A percentile compares a stretch with the other conserved stretches of the same genome.
These are phyloP conservation scores for Boloria selene DNA, from an alignment of 2,888 invertebrate genomes.

Conservation along the genomic window DNA sequence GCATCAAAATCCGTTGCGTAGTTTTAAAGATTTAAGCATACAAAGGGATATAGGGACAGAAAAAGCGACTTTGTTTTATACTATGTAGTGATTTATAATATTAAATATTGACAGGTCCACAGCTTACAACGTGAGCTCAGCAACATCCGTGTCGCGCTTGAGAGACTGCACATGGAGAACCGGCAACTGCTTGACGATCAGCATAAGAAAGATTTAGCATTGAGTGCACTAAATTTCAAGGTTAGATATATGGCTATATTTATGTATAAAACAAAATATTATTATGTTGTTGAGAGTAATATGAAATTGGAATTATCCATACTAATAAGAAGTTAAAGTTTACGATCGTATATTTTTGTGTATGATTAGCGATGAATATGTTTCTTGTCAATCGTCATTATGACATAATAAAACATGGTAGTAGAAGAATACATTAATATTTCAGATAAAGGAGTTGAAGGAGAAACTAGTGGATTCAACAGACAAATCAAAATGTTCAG, in stretches of 20 bases:
- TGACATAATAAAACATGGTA: too few species aligned
- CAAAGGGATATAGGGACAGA: too few species aligned
- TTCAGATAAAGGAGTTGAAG: slow-evolving; percentile 72
- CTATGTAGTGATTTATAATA: too few species aligned
- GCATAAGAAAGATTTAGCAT: slow-evolving; percentile 56
- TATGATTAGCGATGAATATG: too few species aligned
- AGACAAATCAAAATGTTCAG: slow-evolving; percentile 78
- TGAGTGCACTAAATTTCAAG: slow-evolving; percentile 56
- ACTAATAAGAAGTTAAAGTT: too few species aligned
- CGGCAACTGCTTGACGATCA: slow-evolving; percentile 65
- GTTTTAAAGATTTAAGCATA: too few species aligned
- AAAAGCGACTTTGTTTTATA: too few species aligned
- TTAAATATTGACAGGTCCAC: slow-evolving; percentile 57
- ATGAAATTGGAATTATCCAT: too few species aligned
- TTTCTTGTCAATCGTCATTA: too few species aligned
- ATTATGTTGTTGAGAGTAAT: too few species aligned
- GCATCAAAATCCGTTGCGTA: too few species aligned
- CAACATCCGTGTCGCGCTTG: slow-evolving; percentile 61
- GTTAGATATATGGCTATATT: slow-evolving; percentile 41
- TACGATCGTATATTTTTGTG: too few species aligned
- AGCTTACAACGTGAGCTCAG: slow-evolving; percentile 74
- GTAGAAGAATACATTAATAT: slow-evolving; percentile 23
- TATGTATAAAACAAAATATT: background rate
- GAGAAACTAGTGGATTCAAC: slow-evolving; percentile 74
- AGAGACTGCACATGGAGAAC: slow-evolving; percentile 67